phyloP scores from a whole-genome alignment of 2,888 invertebrate genomes.

The Pristionchus fissidentatus region DNA sequence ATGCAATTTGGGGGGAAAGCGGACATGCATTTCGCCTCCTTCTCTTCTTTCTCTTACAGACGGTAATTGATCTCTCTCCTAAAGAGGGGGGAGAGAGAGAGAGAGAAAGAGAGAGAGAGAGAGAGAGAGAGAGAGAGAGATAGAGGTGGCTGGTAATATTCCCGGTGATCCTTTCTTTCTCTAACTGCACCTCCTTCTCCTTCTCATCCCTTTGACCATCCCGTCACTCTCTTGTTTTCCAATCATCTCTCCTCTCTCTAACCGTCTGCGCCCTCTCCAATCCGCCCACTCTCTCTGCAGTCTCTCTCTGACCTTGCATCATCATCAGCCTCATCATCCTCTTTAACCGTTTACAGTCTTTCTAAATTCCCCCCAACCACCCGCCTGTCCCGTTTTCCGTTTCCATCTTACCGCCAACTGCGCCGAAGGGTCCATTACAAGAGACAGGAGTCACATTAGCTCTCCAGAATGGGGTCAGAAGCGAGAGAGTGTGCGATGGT shows the following conservation, averaged over 20 bases:
- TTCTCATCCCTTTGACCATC: constrained; percentile 19
- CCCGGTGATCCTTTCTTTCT: background rate
- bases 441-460: too few species aligned
- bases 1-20: background rate
- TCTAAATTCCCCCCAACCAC: background rate
- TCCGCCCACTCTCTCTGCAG: background rate
- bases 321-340: constrained; percentile 26
- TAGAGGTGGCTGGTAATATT: constrained; percentile 38
- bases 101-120: too few species aligned
- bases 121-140: too few species aligned
- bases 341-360: constrained; percentile 44
- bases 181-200: background rate
- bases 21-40: background rate
- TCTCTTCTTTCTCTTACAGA: background rate
- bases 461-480: too few species aligned
- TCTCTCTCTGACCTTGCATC: constrained; percentile 27
- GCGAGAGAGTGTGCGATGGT: too few species aligned
- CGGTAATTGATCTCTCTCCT: constrained; percentile 33
- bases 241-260: background rate
- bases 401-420: too few species aligned
- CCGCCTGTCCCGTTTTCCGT: background rate
- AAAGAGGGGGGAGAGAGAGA: too few species aligned
- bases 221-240: constrained; percentile 35
- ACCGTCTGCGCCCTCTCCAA: background rate
- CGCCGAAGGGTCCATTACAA: too few species aligned